Evolutionary conservation across 2,888 invertebrate species (phyloP).

Genomic region (Ptychoptera contaminata): DNA sequence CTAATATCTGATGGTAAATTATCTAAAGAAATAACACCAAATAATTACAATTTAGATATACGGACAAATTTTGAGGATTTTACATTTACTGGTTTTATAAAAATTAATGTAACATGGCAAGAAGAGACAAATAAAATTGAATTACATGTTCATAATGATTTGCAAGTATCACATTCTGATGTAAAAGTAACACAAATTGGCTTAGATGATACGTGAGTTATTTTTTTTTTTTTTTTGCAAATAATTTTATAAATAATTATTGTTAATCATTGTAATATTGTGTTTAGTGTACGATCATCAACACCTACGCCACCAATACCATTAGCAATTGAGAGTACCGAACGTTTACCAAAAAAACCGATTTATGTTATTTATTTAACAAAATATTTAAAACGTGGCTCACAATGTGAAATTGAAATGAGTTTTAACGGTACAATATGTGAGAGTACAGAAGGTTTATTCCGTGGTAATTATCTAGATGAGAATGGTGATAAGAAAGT

Average conservation of each 20-base stretch:
- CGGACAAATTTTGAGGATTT: slow-evolving; percentile 49
- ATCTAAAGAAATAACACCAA: slow-evolving; percentile 45
- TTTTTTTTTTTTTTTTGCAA: not conserved
- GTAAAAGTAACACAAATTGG: slow-evolving; percentile 28
- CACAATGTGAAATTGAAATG: slow-evolving; percentile 45
- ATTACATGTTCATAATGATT: slow-evolving; percentile 47
- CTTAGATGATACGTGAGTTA: slow-evolving; percentile 19
- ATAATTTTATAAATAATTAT: not conserved
- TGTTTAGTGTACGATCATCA: slow-evolving; percentile 11
- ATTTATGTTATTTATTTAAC: slow-evolving; percentile 43
- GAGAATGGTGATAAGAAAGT: slow-evolving; percentile 27
- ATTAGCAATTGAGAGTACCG: slow-evolving; percentile 26
- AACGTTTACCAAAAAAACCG: slow-evolving; percentile 42
- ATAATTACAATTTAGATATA: slow-evolving; percentile 47
- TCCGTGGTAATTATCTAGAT: slow-evolving; percentile 45
- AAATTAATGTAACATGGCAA: slow-evolving; percentile 52
- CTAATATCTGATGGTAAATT: slow-evolving; percentile 46
- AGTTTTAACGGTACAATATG: slow-evolving; percentile 49
- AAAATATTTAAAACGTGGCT: slow-evolving; percentile 36
- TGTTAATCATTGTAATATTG: no score
- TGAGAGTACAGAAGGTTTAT: slow-evolving; percentile 49
- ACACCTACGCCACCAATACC: slow-evolving; percentile 16
- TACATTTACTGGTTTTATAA: slow-evolving; percentile 49
- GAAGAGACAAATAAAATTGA: slow-evolving; percentile 43
- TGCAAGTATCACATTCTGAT: slow-evolving; percentile 39